Percentiles rank a stretch among this genome's conserved stretches.
phyloP scores from a whole-genome alignment of 2,797 vertebrate genomes.

The Peromyscus eremicus region DNA sequence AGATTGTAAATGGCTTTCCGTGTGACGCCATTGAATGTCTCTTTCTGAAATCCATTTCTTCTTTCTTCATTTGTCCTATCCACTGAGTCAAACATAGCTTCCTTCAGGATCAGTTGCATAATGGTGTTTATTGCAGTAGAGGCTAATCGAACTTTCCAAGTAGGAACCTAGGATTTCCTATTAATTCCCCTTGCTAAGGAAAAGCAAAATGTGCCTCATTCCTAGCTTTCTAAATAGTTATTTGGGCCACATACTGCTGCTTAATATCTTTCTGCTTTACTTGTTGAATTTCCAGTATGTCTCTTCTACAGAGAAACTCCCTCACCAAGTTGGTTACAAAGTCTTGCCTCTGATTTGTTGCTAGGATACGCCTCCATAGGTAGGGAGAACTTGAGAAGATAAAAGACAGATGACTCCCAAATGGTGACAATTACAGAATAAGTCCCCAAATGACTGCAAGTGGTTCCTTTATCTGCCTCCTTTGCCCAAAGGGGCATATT shows the following conservation, averaged over 20 bases:
- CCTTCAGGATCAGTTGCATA: background rate
- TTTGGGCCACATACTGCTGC: background rate
- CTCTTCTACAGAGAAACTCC: background rate
- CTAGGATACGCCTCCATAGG: background rate
- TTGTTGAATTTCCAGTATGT: slow-evolving; percentile 11
- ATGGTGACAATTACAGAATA: slow-evolving; percentile 23
- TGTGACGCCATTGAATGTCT: background rate
- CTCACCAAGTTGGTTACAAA: slow-evolving; percentile 6
- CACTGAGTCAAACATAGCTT: background rate
- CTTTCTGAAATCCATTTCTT: slow-evolving; percentile 29
- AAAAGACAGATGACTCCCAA: slow-evolving; percentile 59
- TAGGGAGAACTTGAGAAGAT: slow-evolving; percentile 52
- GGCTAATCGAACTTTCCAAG: background rate
- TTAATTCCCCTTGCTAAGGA: background rate
- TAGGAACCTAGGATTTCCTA: background rate
- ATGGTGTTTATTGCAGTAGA: background rate
- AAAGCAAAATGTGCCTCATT: background rate
- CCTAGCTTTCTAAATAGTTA: background rate
- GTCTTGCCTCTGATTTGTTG: slow-evolving; percentile 49
- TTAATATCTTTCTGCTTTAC: background rate
- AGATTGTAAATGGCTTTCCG: background rate
- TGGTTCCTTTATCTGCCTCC: slow-evolving; percentile 53
- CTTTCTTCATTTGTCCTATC: background rate
- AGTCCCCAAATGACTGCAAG: slow-evolving; percentile 27
- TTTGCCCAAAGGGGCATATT: slow-evolving; percentile 56